Conservation (phyloP, 2,113 vertebrate genomes). For the Himantopus leucocephalus region DNA sequence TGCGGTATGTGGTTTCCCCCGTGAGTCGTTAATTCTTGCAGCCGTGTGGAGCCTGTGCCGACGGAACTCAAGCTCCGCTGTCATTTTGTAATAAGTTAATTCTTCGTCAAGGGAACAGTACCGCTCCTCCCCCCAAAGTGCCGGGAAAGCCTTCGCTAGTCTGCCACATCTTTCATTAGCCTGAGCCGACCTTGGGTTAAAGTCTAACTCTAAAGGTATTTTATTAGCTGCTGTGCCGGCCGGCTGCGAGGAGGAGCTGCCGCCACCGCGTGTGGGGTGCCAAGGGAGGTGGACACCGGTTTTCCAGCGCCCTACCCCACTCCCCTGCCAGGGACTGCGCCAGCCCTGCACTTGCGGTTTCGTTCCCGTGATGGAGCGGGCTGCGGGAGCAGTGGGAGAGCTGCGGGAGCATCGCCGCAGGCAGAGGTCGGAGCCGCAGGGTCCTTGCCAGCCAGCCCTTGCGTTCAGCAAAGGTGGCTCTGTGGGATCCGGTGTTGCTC, state of each 20-base stretch:
- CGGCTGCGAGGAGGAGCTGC: not conserved
- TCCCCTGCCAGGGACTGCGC: not conserved
- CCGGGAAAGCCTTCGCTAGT: not conserved
- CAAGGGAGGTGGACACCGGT: not conserved
- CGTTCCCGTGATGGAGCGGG: accelerated
- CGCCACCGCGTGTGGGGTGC: accelerated
- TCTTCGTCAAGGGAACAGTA: not conserved
- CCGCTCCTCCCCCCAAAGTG: not conserved
- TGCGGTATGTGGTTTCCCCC: not conserved
- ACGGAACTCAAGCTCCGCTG: not conserved
- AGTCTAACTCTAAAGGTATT: not conserved
- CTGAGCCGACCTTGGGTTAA: not conserved
- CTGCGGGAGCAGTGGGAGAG: not conserved
- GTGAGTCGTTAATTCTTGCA: not conserved
- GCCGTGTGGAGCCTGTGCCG: not conserved
- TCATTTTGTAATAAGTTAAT: not conserved
- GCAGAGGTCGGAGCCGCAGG: not conserved
- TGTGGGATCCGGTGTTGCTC: not conserved
- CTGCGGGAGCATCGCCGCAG: not conserved
- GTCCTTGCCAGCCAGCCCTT: not conserved
- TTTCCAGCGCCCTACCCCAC: not conserved
- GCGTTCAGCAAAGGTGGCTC: accelerated
- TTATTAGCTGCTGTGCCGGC: not conserved
- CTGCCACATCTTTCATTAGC: not conserved
- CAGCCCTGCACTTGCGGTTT: accelerated